Evolutionary conservation across 1,140 invertebrate genomes (phyloP), one percentile per base, ranked within the genome.

Genomic region (Drosophila paulistorum): DNA sequence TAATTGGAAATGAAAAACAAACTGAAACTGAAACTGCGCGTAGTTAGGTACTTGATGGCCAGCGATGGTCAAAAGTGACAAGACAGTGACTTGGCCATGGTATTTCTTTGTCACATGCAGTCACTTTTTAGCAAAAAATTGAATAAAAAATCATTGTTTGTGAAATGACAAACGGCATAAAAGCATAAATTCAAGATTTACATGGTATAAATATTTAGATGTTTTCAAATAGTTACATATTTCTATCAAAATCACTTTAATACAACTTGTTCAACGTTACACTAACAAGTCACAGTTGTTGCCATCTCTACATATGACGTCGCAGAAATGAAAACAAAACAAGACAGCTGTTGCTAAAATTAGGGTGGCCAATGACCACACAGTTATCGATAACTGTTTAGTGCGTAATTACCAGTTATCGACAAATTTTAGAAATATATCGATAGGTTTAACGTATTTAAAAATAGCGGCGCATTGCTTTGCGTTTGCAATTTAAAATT

Each of bases 1-100:
- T 73, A 74, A 66, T 74, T 60, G 71, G 71, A 74, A 72, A 74
- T 71, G 64, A 71, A 74, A 74, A 73, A 73, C 68, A 74, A 73
- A 72, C 65, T 39, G 37, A 39, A 51, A 51, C 14, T 48, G 45
- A 51, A 69, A 57, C 54, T 67, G 65, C 37, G 58, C 45, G 45
- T 51, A 51, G 45, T 51, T 51, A 23, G 17, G 45, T 51, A 51
- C 45, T 51, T 51, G 9, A 20, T 23, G 45, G 9, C 1, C 45
- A 51, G 45, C 45, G 45, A 51, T 51, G 45, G 17, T 11, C 45
- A 51, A 20, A 20, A 23, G 17, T 23, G 17, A 51, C 45, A 23
- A 23, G 6, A 51, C 17, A 11, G 45, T 51, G 45, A 51, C 45
- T 51, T 17, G 17, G 9, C 17, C 2, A 51, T 17, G 9, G 17